These are phyloP conservation scores for Sesia apiformis DNA, from an alignment of 2,888 invertebrate species.

Conservation along the genomic window DNA sequence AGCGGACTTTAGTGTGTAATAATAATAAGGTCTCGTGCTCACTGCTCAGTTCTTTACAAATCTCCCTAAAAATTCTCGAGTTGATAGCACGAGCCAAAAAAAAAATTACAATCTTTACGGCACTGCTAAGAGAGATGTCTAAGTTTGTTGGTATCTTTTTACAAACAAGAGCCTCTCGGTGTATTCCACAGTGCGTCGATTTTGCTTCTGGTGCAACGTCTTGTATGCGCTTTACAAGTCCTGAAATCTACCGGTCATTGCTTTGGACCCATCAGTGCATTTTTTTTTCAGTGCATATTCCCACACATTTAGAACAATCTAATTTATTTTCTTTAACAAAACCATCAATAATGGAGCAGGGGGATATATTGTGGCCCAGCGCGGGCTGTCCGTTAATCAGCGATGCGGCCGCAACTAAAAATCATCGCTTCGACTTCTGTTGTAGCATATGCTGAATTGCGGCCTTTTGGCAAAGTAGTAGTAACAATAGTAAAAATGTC, in stretches of 20 bases:
- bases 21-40: conserved; percentile 2
- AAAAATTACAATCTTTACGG: not conserved
- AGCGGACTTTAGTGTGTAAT: conserved; percentile 10
- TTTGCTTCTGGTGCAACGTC: not conserved
- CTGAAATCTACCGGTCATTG: not conserved
- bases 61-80: not conserved
- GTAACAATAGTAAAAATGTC: not conserved
- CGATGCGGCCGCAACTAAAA: no score
- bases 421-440: no score
- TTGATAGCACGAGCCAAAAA: not conserved
- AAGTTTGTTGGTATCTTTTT: conserved; percentile 1
- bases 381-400: no score
- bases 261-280: no score
- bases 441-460: no score
- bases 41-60: not conserved
- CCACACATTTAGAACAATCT: not conserved
- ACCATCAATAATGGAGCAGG: no score
- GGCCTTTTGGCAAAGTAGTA: no score
- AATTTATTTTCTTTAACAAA: not conserved
- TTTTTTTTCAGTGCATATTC: not conserved
- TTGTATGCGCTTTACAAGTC: not conserved
- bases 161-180: conserved; percentile 7
- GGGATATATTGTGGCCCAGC: no score
- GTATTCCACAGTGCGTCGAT: conserved; percentile 6
- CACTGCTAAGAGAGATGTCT: not conserved